Evolutionary conservation across 2,797 vertebrate genomes (phyloP).

Genomic region (Alcedo atthis): DNA sequence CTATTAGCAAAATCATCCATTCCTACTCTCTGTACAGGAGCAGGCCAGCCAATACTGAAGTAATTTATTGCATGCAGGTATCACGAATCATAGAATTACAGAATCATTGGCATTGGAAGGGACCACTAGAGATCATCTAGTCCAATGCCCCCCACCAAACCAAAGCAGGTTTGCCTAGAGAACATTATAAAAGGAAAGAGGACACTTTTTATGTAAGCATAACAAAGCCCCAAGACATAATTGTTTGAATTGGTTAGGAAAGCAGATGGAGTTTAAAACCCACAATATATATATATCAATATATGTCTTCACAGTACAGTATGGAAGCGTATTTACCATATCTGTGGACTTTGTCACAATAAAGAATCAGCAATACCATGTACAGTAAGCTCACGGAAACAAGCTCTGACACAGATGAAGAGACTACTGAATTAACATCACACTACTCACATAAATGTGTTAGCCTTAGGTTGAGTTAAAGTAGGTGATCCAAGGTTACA

Average conservation of each 20-base stretch:
- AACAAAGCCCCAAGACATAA: not conserved
- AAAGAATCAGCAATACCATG: not conserved
- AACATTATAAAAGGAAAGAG: not conserved
- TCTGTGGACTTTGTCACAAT: not conserved
- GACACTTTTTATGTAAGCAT: not conserved
- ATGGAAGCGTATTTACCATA: not conserved
- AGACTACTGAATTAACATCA: not conserved
- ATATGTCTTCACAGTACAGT: not conserved
- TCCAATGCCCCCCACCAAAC: too few species aligned
- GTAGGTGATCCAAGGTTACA: not conserved
- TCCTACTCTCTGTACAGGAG: not conserved
- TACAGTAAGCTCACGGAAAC: not conserved
- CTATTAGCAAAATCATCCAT: not conserved
- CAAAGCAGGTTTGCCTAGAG: too few species aligned
- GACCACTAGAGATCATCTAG: too few species aligned
- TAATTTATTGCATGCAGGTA: not conserved
- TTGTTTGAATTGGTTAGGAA: not conserved
- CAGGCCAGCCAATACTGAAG: not conserved
- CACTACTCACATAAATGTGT: rapidly evolving
- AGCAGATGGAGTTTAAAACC: not conserved
- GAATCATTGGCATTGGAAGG: too few species aligned
- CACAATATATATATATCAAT: not conserved
- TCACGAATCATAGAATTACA: not conserved
- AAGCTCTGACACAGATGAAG: not conserved
- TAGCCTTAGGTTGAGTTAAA: not conserved